These are phyloP conservation scores for Macquaria australasica DNA, from an alignment of 2,113 vertebrate species.

Conservation along the genomic window DNA sequence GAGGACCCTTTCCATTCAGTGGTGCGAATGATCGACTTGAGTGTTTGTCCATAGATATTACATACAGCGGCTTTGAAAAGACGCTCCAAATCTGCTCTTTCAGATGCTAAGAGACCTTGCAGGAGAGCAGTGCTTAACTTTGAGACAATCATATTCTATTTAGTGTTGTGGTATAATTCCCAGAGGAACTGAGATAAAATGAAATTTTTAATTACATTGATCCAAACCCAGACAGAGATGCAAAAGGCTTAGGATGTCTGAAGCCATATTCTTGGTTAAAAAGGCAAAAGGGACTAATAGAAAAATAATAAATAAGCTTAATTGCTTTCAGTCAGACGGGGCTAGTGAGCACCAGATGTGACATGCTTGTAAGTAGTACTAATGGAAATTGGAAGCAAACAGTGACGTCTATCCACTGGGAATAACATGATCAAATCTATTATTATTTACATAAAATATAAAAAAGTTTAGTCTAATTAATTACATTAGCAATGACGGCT, in stretches of 20 bases:
- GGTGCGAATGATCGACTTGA: neutral
- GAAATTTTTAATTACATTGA: slow-evolving; percentile 25
- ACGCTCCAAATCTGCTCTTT: neutral
- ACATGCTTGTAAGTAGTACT: slow-evolving; percentile 34
- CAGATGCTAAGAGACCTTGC: neutral
- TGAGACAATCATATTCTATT: neutral
- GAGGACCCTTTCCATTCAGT: neutral
- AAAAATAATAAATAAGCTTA: slow-evolving; percentile 12
- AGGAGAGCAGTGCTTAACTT: neutral
- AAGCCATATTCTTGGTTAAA: slow-evolving; percentile 8
- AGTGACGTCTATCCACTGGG: slow-evolving; percentile 48
- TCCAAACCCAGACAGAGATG: slow-evolving; percentile 16
- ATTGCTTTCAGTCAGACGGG: slow-evolving; percentile 38
- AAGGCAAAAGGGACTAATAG: slow-evolving; percentile 2
- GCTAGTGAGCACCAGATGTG: slow-evolving; percentile 59
- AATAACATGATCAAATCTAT: slow-evolving; percentile 21
- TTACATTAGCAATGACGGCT: slow-evolving; percentile 60
- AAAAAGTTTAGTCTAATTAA: slow-evolving; percentile 58
- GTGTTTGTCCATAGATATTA: neutral
- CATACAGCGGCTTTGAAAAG: neutral
- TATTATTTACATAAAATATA: slow-evolving; percentile 23
- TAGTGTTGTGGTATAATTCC: neutral
- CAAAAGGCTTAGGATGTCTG: slow-evolving; percentile 13
- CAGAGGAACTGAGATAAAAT: slow-evolving; percentile 18
- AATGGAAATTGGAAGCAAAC: slow-evolving; percentile 53